Evolutionary conservation across 2,797 vertebrate genomes (phyloP), one percentile per base, ranked within the genome.

Genomic region (Octomys mimax): DNA sequence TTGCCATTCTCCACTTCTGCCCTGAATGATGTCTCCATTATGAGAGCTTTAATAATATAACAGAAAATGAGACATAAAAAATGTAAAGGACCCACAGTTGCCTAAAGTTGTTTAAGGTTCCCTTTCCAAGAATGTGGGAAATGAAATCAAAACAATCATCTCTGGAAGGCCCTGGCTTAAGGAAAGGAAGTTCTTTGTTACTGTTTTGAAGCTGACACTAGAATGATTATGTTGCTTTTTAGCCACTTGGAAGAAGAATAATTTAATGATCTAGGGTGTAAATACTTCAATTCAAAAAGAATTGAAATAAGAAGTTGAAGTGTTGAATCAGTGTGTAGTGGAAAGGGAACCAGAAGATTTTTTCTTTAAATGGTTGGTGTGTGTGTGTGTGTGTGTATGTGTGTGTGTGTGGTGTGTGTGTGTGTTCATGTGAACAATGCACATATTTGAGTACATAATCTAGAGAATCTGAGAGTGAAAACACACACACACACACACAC

Each of bases 221-320:
- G 39, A 11, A 3, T 79, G 33, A 88, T 66, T 33, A 2, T 70
- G 11, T 87, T 87, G 84, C 54, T 85, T 89, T 89, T 70, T 36
- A 79, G 77, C 28, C 59, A 87, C 84, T 91, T 52, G 68, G 82
- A 75, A 70, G 79, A 70, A 92, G 83, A 80, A 87, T 82, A 82
- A 83, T 46, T 94, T 71, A 62, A 66, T 91, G 77, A 68, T n/a
- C 24, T 49, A 36, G 75, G 52, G 49, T 75, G 12, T 64, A 39
- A 94, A 94, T 75, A 61, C 36, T 61, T 78, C 54, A 85, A 68
- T 42, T 80, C 31, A 46, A 71, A 36, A 96, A 78, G 68, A 79
- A 92, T 62, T 82, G 64, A 54, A 80, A 70, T 59, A 14, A 81
- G 49, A 59, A 26, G 26, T 59, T 57, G 49, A 46, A 26, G 36